Conservation (phyloP, 1,140 invertebrate species). For the Listronotus bonariensis region DNA sequence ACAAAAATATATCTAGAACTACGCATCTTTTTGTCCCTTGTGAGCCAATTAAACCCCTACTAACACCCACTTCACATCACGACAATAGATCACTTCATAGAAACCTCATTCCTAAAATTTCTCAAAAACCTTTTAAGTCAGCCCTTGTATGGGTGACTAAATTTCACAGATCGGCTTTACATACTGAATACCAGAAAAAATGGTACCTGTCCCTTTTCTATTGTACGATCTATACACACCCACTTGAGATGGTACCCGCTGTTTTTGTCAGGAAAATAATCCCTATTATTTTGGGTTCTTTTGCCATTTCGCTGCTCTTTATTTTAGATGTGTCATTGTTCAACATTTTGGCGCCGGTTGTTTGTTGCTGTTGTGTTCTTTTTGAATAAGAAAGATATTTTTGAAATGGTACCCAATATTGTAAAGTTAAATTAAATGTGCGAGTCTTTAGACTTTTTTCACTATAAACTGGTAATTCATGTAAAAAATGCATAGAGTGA, state of each 20-base stretch:
- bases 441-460: no score
- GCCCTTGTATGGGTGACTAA: slow-evolving; percentile 14
- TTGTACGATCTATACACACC: slow-evolving; percentile 6
- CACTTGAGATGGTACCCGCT: slow-evolving; percentile 19
- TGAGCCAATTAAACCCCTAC: slow-evolving; percentile 14
- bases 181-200: slow-evolving; percentile 5
- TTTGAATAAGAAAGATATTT: no score
- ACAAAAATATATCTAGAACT: no score
- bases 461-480: no score
- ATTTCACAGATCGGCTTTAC: slow-evolving; percentile 14
- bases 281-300: slow-evolving; percentile 18
- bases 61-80: slow-evolving; percentile 1
- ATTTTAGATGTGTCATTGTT: background rate
- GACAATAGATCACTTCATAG: slow-evolving; percentile 4
- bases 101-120: slow-evolving; percentile 3
- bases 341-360: background rate
- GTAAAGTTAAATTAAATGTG: no score
- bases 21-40: no score
- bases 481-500: no score
- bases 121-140: slow-evolving; percentile 13
- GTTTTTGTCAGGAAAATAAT: slow-evolving; percentile 8
- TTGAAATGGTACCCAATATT: no score
- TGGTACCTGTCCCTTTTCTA: slow-evolving; percentile 17
- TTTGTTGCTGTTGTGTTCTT: no score
- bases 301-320: slow-evolving; percentile 7